Evolutionary conservation across 2,797 vertebrate genomes (phyloP), one percentile per base, ranked within the genome.

Genomic region (Brotula barbata): DNA sequence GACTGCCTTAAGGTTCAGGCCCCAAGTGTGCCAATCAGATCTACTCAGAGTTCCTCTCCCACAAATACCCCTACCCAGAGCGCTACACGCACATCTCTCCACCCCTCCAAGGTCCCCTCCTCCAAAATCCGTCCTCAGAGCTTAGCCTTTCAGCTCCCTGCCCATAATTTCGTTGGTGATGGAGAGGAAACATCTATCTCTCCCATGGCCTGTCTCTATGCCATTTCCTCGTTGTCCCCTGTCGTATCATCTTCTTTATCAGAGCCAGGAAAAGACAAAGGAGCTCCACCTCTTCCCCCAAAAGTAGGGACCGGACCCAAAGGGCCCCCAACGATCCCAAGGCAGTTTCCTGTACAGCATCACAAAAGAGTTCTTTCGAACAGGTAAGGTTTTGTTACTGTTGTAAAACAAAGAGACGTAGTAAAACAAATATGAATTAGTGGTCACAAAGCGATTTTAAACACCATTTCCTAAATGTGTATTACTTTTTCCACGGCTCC

Each of bases 211-310:
- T 6, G 47, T 1, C 28, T 52, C 1, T 68, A n/a, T n/a, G n/a
- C 75, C 4, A 53, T 52, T 0, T 61, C 50, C 1, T 37, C 58
- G 2, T 25, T 19, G 19, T 71, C 17, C 72, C 70, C 37, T 10
- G 34, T 12, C 34, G 13, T 36, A 58, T 43, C 2, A 49, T 16
- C 37, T 71, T 13, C 77, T 76, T 40, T 63, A 68, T 21, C 25
- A 2, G 66, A 69, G 45, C 7, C 45, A 0, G 23, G 9, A 0
- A 36, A 53, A 3, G 82, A 80, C 0, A 42, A 58, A 3, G 47
- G 44, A 1, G 72, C 85, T 42, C 94, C 94, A 8, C 93, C 93
- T 1, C 86, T 95, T 23, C 94, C 94, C 7, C 89, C 92, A 21
- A 96, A 96, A 73, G 75, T 65, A 7, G 90, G 89, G 12, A 11